Evolutionary conservation across 2,113 vertebrate species (phyloP).

Genomic region (Globicephala melas): DNA sequence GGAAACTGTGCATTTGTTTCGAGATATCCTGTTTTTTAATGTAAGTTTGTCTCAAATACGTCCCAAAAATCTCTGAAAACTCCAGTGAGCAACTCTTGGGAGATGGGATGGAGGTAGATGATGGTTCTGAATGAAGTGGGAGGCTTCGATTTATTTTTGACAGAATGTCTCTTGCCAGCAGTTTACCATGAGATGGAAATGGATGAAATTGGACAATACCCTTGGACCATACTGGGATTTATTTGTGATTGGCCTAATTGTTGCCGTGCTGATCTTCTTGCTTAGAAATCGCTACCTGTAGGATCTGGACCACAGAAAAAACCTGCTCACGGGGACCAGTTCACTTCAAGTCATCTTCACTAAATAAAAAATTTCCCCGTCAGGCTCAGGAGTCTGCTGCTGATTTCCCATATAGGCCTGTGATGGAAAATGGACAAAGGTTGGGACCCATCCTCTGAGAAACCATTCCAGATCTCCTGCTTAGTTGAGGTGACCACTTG

Average conservation of each 20-base stretch:
- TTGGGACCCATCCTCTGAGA: not conserved
- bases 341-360: not conserved
- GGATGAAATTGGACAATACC: slow-evolving; percentile 36
- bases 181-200: slow-evolving; percentile 69
- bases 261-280: slow-evolving; percentile 65
- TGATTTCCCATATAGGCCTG: not conserved
- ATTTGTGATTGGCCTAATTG: slow-evolving; percentile 67
- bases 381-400: not conserved
- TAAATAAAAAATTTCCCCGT: slow-evolving; percentile 62
- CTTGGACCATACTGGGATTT: slow-evolving; percentile 74
- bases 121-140: not conserved
- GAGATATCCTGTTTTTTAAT: slow-evolving; percentile 41
- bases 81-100: not conserved
- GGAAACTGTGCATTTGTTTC: slow-evolving; percentile 60
- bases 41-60: slow-evolving; percentile 61
- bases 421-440: not conserved
- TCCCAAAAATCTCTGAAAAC: slow-evolving; percentile 9
- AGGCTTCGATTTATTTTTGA: not conserved
- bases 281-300: slow-evolving; percentile 58
- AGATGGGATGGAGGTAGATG: not conserved
- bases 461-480: slow-evolving; percentile 3
- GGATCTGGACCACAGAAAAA: not conserved
- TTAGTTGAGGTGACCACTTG: not conserved
- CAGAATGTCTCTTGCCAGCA: slow-evolving; percentile 44
- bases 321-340: not conserved